A percentile compares a stretch with the other conserved stretches of the same genome.
Evolutionary conservation across 1,140 invertebrate genomes (phyloP).

Genomic region (Pollicipes pollicipes): DNA sequence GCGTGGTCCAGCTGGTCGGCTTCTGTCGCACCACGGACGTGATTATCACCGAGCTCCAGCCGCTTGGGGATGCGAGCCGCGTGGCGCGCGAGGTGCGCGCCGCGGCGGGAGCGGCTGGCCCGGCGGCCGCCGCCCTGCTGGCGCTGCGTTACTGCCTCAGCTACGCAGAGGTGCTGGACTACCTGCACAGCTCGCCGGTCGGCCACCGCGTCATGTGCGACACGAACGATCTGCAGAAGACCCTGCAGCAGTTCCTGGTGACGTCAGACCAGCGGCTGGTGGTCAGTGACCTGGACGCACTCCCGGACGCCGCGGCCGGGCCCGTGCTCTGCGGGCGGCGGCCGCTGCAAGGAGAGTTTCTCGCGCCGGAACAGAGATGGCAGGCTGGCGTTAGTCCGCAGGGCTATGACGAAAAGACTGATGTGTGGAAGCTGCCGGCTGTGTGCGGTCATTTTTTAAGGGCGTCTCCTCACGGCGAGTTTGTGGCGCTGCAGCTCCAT

Average conservation of each 20-base stretch:
- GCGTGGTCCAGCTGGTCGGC: slow-evolving; percentile 26
- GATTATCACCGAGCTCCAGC: slow-evolving; percentile 31
- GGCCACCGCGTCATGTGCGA: slow-evolving; percentile 34
- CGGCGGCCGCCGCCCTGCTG: slow-evolving; percentile 11
- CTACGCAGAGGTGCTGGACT: slow-evolving; percentile 29
- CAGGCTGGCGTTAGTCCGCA: slow-evolving; percentile 23
- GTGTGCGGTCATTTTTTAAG: slow-evolving; percentile 32
- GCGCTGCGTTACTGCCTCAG: slow-evolving; percentile 26
- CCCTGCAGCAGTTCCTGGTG: slow-evolving; percentile 33
- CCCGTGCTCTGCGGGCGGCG: slow-evolving; percentile 30
- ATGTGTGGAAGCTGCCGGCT: slow-evolving; percentile 36
- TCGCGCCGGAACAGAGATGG: slow-evolving; percentile 36
- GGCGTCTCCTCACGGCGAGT: slow-evolving; percentile 13
- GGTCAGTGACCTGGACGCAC: slow-evolving; percentile 35
- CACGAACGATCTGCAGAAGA: slow-evolving; percentile 31
- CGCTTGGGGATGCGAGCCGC: slow-evolving; percentile 25
- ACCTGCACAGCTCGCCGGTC: slow-evolving; percentile 26
- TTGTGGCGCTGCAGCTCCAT: slow-evolving; percentile 25
- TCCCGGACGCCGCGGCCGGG: slow-evolving; percentile 26
- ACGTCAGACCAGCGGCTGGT: slow-evolving; percentile 27
- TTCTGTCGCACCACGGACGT: slow-evolving; percentile 24
- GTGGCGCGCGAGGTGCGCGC: slow-evolving; percentile 18
- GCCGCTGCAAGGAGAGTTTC: slow-evolving; percentile 29
- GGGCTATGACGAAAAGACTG: slow-evolving; percentile 34
- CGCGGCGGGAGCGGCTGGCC: slow-evolving; percentile 6